Conservation (phyloP, 2,888 invertebrate species). For the Netelia fuscicornis region DNA sequence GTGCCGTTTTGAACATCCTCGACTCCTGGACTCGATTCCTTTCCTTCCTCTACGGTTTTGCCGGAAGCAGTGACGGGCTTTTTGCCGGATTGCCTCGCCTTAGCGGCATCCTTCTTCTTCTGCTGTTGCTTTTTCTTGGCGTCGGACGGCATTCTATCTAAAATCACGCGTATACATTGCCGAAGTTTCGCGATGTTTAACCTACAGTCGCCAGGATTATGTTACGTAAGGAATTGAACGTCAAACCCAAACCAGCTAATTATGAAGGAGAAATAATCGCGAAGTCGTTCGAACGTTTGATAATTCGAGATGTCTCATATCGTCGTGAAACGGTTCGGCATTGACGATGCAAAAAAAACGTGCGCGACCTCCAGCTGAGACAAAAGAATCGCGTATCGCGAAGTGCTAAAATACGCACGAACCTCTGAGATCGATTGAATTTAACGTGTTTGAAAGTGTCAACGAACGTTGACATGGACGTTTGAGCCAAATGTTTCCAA, state of each 20-base stretch:
- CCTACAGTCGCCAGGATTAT: conserved; percentile 18
- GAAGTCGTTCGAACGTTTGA: conserved; percentile 13
- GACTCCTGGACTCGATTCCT: conserved; percentile 85
- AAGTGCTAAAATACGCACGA: not conserved
- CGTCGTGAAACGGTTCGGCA: conserved; percentile 13
- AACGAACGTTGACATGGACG: not conserved
- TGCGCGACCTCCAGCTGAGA: conserved; percentile 69
- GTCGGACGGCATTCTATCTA: conserved; percentile 96
- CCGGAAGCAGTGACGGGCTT: conserved; percentile 76
- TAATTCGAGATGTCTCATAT: conserved; percentile 49
- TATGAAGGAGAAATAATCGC: not conserved
- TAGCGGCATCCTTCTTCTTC: conserved; percentile 98
- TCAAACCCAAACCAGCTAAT: conserved; percentile 13
- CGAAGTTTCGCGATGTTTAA: conserved; percentile 35
- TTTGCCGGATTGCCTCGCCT: conserved; percentile 87
- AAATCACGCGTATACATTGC: conserved; percentile 16
- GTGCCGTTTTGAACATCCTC: conserved; percentile 85
- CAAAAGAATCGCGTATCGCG: conserved; percentile 60
- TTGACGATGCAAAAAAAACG: conserved; percentile 65
- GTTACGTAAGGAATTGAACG: conserved; percentile 53
- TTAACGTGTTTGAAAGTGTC: not conserved
- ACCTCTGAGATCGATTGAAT: not conserved
- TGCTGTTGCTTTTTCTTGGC: conserved; percentile 99
- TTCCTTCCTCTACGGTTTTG: conserved; percentile 85
- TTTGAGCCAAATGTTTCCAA: conserved; percentile 1